A percentile compares a stretch with the other conserved stretches of the same genome.
These are phyloP conservation scores for Alcedo quadribrachys DNA, from an alignment of 2,797 vertebrate species.

Conservation along the genomic window DNA sequence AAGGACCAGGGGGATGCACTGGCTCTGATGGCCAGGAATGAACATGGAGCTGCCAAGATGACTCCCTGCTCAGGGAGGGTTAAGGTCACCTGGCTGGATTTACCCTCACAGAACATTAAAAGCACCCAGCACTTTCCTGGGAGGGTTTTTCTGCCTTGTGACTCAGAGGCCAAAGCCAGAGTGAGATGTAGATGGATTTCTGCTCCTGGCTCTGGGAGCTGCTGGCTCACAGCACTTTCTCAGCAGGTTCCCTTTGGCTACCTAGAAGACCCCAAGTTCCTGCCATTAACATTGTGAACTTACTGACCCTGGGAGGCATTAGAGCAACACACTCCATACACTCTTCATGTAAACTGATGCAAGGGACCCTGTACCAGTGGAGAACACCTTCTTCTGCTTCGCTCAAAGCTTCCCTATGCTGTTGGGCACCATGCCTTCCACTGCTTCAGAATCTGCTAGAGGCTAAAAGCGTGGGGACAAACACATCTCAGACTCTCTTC, in stretches of 20 bases:
- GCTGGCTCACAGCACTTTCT: neutral
- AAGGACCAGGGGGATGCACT: neutral
- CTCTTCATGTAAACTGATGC: neutral
- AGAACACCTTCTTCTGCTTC: neutral
- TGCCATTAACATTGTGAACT: neutral
- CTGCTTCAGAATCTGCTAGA: neutral
- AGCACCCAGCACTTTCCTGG: neutral
- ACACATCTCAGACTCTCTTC: neutral
- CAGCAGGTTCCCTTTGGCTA: neutral
- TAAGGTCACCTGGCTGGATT: neutral
- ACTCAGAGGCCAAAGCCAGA: neutral
- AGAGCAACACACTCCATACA: neutral
- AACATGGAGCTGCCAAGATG: neutral
- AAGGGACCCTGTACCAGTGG: neutral
- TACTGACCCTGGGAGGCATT: neutral
- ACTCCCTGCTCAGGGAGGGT: neutral
- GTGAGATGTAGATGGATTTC: fast-evolving
- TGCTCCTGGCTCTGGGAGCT: neutral
- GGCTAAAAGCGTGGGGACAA: neutral
- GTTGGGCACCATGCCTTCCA: neutral
- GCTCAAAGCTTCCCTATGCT: neutral
- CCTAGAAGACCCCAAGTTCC: neutral
- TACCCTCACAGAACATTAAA: neutral
- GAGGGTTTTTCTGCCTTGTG: neutral
- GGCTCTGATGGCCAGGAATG: neutral